Percentiles rank a stretch among this genome's conserved stretches.
Conservation (phyloP, 2,888 invertebrate species). For the Nomada fucata region DNA sequence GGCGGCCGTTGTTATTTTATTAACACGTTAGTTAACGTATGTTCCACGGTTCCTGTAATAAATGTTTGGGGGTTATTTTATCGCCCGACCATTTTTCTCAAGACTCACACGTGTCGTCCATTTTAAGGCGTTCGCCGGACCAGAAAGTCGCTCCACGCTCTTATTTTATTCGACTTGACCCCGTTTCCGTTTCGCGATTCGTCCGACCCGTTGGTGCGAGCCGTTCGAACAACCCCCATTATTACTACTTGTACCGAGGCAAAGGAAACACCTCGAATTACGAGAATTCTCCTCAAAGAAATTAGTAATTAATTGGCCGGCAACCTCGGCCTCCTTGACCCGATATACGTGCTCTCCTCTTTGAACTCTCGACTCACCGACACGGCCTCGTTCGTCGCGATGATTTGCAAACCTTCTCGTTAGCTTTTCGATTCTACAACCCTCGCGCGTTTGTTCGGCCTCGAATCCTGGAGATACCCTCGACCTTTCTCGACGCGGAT, state of each 20-base stretch:
- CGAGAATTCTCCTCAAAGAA: conserved; percentile 46
- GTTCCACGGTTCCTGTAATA: not conserved
- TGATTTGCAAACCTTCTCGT: conserved; percentile 1
- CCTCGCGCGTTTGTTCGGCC: not conserved
- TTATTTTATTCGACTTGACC: conserved; percentile 42
- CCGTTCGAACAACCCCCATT: conserved; percentile 31
- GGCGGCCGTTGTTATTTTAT: not conserved
- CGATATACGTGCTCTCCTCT: conserved; percentile 29
- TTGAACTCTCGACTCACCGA: conserved; percentile 29
- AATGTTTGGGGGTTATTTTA: conserved; percentile 2
- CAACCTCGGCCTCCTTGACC: conserved; percentile 46
- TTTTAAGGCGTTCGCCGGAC: not conserved
- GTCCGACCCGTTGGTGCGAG: not conserved
- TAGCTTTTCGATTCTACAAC: conserved; percentile 3
- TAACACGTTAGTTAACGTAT: not conserved
- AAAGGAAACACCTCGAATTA: conserved; percentile 46
- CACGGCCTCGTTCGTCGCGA: conserved; percentile 25
- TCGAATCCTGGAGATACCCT: not conserved
- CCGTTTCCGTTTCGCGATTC: conserved; percentile 33
- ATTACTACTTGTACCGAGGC: conserved; percentile 57
- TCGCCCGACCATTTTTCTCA: not conserved
- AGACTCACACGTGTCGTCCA: not conserved
- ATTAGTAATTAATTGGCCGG: conserved; percentile 62
- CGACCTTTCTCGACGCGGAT: not conserved
- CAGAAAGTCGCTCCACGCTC: not conserved